phyloP scores from a whole-genome alignment of 2,888 invertebrate species.

The Cheilosia vulpina region DNA sequence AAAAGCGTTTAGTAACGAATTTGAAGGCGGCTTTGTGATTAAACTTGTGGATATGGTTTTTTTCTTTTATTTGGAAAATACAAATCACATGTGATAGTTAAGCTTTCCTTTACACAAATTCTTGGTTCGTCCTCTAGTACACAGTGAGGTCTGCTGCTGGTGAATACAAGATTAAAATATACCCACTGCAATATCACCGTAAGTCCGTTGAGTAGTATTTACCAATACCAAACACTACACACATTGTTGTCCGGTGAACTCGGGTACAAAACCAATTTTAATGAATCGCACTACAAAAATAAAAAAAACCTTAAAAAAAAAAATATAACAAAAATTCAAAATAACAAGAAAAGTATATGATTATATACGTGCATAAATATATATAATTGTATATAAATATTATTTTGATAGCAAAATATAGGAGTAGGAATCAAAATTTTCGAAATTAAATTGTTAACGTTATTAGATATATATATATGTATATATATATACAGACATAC shows the following conservation, averaged over 20 bases:
- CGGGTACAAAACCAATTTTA: slow-evolving; percentile 50
- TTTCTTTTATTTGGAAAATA: slow-evolving; percentile 62
- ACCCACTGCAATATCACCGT: slow-evolving; percentile 35
- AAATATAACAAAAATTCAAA: background rate
- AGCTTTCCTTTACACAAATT: slow-evolving; percentile 71
- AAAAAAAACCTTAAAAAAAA: background rate
- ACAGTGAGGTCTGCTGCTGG: slow-evolving; percentile 29
- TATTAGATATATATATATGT: slow-evolving; percentile 49
- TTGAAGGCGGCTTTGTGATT: slow-evolving; percentile 39
- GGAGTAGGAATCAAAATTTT: slow-evolving; percentile 74
- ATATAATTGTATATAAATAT: slow-evolving; percentile 44
- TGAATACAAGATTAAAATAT: slow-evolving; percentile 38
- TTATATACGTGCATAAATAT: slow-evolving; percentile 29
- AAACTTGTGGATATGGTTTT: slow-evolving; percentile 22
- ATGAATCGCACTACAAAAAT: slow-evolving; percentile 63
- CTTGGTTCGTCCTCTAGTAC: slow-evolving; percentile 57
- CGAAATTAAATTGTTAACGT: slow-evolving; percentile 65
- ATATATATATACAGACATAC: slow-evolving; percentile 50
- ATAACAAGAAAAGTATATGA: slow-evolving; percentile 22
- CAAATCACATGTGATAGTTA: slow-evolving; percentile 75
- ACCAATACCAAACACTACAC: slow-evolving; percentile 41
- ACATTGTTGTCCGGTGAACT: slow-evolving; percentile 31
- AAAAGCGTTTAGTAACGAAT: slow-evolving; percentile 10
- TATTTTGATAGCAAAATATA: slow-evolving; percentile 71
- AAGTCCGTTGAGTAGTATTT: slow-evolving; percentile 37